phyloP scores from a whole-genome alignment of 2,888 invertebrate species.

The Chrysopilus asiliformis region DNA sequence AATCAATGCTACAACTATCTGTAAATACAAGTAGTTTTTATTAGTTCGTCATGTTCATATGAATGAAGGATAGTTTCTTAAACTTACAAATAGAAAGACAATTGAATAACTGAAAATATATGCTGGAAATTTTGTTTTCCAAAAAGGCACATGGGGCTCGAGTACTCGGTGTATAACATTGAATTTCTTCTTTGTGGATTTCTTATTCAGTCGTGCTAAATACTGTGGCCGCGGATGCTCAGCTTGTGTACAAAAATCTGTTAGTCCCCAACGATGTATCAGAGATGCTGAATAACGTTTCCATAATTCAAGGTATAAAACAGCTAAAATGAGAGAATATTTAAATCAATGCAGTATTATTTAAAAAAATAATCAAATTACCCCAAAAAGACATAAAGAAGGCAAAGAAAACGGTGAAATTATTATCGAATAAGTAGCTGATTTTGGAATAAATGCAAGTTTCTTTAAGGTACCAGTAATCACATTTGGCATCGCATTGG shows the following conservation, averaged over 20 bases:
- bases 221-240: constrained; percentile 70
- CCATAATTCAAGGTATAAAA: constrained; percentile 71
- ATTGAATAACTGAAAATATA: constrained; percentile 56
- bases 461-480: constrained; percentile 57
- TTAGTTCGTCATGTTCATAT: neutral
- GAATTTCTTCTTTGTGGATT: constrained; percentile 34
- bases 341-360: neutral
- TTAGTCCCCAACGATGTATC: constrained; percentile 72
- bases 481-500: constrained; percentile 59
- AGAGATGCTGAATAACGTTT: constrained; percentile 64
- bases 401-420: constrained; percentile 63
- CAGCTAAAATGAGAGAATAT: constrained; percentile 31
- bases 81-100: constrained; percentile 35
- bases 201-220: constrained; percentile 45
- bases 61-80: constrained; percentile 2
- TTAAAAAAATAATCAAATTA: constrained; percentile 19
- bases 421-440: constrained; percentile 73
- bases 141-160: constrained; percentile 65
- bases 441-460: constrained; percentile 58
- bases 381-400: constrained; percentile 73
- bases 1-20: constrained; percentile 54
- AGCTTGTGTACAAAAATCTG: constrained; percentile 55
- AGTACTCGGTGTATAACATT: constrained; percentile 43
- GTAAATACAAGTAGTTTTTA: constrained; percentile 13
- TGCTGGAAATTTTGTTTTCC: constrained; percentile 58